These are phyloP conservation scores for Tragelaphus imberbis DNA, from an alignment of 2,113 vertebrate genomes.

Conservation along the genomic window DNA sequence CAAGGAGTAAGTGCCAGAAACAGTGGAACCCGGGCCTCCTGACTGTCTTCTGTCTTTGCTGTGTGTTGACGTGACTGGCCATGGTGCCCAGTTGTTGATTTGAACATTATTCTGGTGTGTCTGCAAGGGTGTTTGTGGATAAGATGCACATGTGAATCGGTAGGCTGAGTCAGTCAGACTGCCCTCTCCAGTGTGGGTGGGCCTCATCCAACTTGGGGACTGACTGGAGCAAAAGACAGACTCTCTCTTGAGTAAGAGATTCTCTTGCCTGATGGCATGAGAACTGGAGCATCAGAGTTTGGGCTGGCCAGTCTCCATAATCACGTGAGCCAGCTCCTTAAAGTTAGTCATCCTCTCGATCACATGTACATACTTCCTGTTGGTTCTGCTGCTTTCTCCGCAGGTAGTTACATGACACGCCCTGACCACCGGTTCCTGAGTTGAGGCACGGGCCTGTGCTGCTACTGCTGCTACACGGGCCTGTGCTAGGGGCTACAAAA, in stretches of 20 bases:
- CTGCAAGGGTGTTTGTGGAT: background rate
- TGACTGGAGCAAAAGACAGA: background rate
- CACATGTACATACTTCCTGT: background rate
- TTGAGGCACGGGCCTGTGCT: background rate
- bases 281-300: background rate
- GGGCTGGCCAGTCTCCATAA: background rate
- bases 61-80: background rate
- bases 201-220: background rate
- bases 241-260: background rate
- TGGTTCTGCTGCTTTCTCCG: background rate
- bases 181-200: background rate
- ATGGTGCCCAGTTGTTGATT: background rate
- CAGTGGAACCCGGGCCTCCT: background rate
- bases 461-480: no score
- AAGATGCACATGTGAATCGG: background rate
- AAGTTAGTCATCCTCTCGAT: background rate
- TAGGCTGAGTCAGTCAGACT: background rate
- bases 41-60: no score
- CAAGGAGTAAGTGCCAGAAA: background rate
- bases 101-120: background rate
- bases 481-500: background rate
- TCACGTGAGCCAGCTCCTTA: background rate
- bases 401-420: accelerated
- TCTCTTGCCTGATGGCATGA: background rate
- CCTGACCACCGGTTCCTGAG: background rate